Conservation (phyloP, 2,113 vertebrate genomes). For the Tetrao urogallus region DNA sequence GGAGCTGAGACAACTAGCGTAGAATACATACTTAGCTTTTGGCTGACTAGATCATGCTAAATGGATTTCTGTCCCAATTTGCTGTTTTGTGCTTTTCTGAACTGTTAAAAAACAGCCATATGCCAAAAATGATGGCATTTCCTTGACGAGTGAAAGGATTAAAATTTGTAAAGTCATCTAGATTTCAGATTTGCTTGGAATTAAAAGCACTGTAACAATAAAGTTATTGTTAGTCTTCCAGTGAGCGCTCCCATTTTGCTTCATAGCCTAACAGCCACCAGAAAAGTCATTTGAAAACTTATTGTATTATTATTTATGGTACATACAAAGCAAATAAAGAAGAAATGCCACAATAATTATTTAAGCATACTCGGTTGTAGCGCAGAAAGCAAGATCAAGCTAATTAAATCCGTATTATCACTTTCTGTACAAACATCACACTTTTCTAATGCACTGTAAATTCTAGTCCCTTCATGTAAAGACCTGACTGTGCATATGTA, state of each 20-base stretch:
- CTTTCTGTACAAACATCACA: slow-evolving; percentile 27
- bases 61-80: neutral
- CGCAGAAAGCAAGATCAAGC: slow-evolving; percentile 52
- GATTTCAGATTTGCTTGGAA: slow-evolving; percentile 43
- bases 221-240: slow-evolving; percentile 48
- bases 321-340: slow-evolving; percentile 37
- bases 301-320: slow-evolving; percentile 62
- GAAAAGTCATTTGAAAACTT: slow-evolving; percentile 47
- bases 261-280: slow-evolving; percentile 22
- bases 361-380: slow-evolving; percentile 15
- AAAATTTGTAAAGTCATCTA: slow-evolving; percentile 22
- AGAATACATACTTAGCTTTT: neutral
- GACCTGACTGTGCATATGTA: neutral
- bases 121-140: neutral
- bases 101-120: neutral
- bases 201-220: slow-evolving; percentile 19
- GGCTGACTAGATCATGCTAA: neutral
- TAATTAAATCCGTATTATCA: slow-evolving; percentile 54
- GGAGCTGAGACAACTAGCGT: neutral
- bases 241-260: slow-evolving; percentile 45
- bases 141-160: neutral
- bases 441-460: slow-evolving; percentile 21
- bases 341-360: slow-evolving; percentile 41
- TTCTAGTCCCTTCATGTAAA: slow-evolving; percentile 14
- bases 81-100: neutral